phyloP scores from a whole-genome alignment of 2,797 vertebrate species.

The Alfaro cultratus region DNA sequence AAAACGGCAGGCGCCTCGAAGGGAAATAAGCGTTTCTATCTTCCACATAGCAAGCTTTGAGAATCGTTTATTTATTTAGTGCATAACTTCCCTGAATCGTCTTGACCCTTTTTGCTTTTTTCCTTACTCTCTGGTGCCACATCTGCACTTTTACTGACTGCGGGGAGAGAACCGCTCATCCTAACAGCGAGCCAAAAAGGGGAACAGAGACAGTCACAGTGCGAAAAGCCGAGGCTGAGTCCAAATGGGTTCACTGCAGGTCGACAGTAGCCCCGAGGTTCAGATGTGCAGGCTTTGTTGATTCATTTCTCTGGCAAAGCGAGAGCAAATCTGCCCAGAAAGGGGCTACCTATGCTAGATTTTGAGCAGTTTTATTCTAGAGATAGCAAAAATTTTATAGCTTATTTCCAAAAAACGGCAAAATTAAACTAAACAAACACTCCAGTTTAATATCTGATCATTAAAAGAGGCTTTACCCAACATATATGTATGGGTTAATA shows the following conservation, averaged over 20 bases:
- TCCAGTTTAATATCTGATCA: not conserved
- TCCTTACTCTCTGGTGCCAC: slow-evolving; percentile 39
- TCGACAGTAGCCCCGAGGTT: slow-evolving; percentile 32
- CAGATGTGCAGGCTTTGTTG: slow-evolving; percentile 14
- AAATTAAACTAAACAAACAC: not conserved
- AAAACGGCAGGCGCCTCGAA: not conserved
- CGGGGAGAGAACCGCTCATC: slow-evolving; percentile 36
- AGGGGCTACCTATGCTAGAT: slow-evolving; percentile 7
- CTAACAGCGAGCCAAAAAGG: slow-evolving; percentile 36
- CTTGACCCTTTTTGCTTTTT: slow-evolving; percentile 22
- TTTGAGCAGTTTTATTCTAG: not conserved
- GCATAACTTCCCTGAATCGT: slow-evolving; percentile 22
- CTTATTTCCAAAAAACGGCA: not conserved
- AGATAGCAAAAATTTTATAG: not conserved
- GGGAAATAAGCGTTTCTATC: not conserved
- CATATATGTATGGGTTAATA: not conserved
- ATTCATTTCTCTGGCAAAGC: slow-evolving; percentile 33
- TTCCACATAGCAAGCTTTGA: slow-evolving; percentile 2
- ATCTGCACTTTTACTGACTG: slow-evolving; percentile 52
- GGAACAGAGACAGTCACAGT: slow-evolving; percentile 32
- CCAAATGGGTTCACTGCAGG: slow-evolving; percentile 25
- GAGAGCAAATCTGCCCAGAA: slow-evolving; percentile 24
- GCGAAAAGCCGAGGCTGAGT: slow-evolving; percentile 21
- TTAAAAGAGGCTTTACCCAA: not conserved
- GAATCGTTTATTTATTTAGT: not conserved